Evolutionary conservation across 2,113 vertebrate genomes (phyloP).

Genomic region (Ageneiosus marmoratus): DNA sequence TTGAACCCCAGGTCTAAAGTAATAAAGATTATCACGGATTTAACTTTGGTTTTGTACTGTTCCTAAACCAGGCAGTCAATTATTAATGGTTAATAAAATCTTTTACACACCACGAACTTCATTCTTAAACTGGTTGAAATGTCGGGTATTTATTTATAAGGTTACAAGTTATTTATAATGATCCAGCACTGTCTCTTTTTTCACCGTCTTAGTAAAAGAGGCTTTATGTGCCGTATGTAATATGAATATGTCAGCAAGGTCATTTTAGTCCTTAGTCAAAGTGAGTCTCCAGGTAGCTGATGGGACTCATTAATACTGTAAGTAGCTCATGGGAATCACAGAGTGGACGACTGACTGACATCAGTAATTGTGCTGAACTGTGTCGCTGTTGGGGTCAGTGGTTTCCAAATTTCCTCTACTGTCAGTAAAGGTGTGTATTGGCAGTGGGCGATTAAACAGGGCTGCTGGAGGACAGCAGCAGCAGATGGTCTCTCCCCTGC

Average conservation of each 20-base stretch:
- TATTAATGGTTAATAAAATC: not conserved
- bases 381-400: slow-evolving; percentile 38
- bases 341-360: slow-evolving; percentile 46
- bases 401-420: slow-evolving; percentile 32
- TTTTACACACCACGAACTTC: not conserved
- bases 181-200: not conserved
- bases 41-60: not conserved
- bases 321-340: slow-evolving; percentile 21
- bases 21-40: not conserved
- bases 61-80: not conserved
- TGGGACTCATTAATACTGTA: slow-evolving; percentile 32
- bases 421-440: slow-evolving; percentile 43
- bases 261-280: slow-evolving; percentile 37
- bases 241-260: slow-evolving; percentile 35
- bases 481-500: slow-evolving; percentile 48
- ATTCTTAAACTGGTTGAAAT: not conserved
- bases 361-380: slow-evolving; percentile 39
- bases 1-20: not conserved
- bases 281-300: slow-evolving; percentile 26
- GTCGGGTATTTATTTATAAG: not conserved
- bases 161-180: not conserved
- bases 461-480: slow-evolving; percentile 26
- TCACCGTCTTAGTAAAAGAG: not conserved
- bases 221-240: slow-evolving; percentile 29
- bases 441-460: slow-evolving; percentile 40